Evolutionary conservation across 2,113 vertebrate genomes (phyloP).

Genomic region (Scomber japonicus): DNA sequence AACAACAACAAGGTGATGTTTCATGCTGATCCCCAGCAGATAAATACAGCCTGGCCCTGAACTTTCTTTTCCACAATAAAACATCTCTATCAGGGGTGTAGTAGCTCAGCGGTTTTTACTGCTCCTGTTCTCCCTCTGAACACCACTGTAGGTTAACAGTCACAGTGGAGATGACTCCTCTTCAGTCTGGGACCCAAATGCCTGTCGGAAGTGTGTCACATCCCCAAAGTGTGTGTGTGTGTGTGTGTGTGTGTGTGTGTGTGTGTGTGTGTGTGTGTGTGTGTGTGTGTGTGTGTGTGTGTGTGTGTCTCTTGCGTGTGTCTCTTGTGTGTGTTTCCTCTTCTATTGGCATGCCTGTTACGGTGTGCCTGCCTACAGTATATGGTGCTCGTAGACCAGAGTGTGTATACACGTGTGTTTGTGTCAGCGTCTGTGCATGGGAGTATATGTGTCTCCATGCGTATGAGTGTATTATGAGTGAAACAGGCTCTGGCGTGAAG

Average conservation of each 20-base stretch:
- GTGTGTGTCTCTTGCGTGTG: not conserved
- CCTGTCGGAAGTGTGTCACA: conserved; percentile 46
- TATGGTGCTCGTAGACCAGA: conserved; percentile 18
- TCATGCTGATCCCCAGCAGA: conserved; percentile 42
- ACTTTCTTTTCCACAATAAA: conserved; percentile 46
- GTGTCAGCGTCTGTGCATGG: conserved; percentile 54
- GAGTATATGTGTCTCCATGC: conserved; percentile 62
- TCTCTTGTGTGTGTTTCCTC: not conserved
- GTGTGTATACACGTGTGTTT: conserved; percentile 42
- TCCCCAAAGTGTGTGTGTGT: conserved; percentile 40
- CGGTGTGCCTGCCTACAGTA: conserved; percentile 5
- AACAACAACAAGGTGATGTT: conserved; percentile 42
- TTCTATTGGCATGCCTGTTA: conserved; percentile 8
- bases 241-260: too few relatives aligned
- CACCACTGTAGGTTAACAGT: not conserved
- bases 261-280: too few relatives aligned
- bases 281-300: not conserved
- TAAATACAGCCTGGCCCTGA: conserved; percentile 48
- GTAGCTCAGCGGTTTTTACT: not conserved
- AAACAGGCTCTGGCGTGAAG: conserved; percentile 68
- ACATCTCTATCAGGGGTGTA: conserved; percentile 33
- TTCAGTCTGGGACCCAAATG: conserved; percentile 21
- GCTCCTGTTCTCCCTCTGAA: conserved; percentile 23
- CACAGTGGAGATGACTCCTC: conserved; percentile 17
- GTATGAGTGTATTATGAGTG: conserved; percentile 62